Percentiles rank a stretch among this genome's conserved stretches.
These are phyloP conservation scores for Peromyscus attwateri DNA, from an alignment of 2,797 vertebrate genomes.

Conservation along the genomic window DNA sequence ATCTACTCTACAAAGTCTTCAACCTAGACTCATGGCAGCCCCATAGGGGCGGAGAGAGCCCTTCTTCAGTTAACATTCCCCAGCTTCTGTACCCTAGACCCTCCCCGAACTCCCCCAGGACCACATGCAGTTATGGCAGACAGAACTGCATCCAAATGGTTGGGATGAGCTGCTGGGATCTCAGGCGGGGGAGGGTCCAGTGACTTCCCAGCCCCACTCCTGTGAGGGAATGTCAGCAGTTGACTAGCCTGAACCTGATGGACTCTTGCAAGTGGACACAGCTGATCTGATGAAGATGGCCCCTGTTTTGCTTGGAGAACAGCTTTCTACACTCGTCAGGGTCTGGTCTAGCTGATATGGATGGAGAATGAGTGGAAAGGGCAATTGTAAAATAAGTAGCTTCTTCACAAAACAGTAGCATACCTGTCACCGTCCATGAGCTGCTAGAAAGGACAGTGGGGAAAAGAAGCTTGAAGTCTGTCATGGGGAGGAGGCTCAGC, in stretches of 20 bases:
- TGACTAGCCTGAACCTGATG: neutral
- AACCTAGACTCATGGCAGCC: neutral
- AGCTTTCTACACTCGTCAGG: neutral
- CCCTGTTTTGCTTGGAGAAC: neutral
- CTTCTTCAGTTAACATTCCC: neutral
- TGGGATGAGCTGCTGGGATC: neutral
- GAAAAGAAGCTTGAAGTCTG: neutral
- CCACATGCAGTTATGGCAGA: neutral
- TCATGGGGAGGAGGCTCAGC: neutral
- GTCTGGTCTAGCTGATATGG: neutral
- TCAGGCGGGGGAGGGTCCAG: neutral
- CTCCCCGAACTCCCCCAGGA: neutral
- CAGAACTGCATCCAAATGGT: neutral
- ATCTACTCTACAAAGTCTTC: neutral
- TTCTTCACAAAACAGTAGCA: neutral
- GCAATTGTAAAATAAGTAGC: neutral
- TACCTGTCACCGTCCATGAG: neutral
- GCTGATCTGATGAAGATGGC: neutral
- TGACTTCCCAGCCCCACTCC: neutral
- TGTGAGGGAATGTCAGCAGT: neutral
- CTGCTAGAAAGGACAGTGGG: neutral
- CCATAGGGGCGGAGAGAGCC: neutral
- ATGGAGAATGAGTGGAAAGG: neutral
- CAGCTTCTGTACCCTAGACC: neutral
- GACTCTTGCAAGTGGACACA: neutral